Percentiles rank a stretch among this genome's conserved stretches.
phyloP scores from a whole-genome alignment of 2,797 vertebrate species.

The Squalus acanthias region DNA sequence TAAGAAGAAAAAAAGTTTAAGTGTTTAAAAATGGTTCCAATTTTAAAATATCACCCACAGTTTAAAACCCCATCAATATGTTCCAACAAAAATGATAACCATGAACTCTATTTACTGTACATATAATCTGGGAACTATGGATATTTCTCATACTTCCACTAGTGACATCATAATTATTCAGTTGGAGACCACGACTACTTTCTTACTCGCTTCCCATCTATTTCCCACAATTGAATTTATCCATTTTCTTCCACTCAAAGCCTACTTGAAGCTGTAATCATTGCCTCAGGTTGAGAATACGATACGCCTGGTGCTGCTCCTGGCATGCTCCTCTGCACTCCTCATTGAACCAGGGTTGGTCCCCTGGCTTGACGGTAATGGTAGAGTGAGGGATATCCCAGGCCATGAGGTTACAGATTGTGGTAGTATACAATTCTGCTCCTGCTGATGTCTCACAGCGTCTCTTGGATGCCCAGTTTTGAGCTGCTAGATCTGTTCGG shows the following conservation, averaged over 20 bases:
- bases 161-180: not conserved
- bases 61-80: not conserved
- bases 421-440: no score
- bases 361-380: no score
- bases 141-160: not conserved
- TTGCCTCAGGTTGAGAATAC: not conserved
- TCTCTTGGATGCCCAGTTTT: no score
- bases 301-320: no score
- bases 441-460: no score
- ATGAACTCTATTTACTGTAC: not conserved
- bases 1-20: slow-evolving; percentile 43
- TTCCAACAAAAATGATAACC: not conserved
- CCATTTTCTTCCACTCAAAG: not conserved
- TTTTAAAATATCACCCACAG: not conserved
- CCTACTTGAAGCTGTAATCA: not conserved
- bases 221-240: not conserved
- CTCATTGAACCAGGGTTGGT: no score
- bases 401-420: no score
- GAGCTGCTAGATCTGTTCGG: no score
- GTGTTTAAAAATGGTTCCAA: not conserved
- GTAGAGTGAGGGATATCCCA: no score
- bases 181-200: not conserved
- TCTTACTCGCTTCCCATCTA: not conserved
- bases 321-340: no score
- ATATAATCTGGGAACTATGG: not conserved